Conservation (phyloP, 2,888 invertebrate species). For the Amphiduros pacificus region DNA sequence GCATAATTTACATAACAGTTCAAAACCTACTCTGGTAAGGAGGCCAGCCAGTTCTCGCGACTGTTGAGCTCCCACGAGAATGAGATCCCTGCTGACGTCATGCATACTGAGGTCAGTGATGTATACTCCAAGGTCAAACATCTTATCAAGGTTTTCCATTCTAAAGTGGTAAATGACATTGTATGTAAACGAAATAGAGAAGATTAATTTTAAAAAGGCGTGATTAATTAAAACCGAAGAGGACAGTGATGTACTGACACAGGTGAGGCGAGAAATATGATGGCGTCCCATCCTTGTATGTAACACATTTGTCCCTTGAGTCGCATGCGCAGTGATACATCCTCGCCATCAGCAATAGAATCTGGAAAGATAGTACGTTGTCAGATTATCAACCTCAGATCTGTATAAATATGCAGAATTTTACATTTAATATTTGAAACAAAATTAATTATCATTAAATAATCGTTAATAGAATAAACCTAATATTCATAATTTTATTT, state of each 20-base stretch:
- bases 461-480: too few species aligned
- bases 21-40: conserved; percentile 68
- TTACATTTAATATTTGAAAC: too few species aligned
- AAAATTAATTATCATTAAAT: too few species aligned
- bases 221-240: not conserved
- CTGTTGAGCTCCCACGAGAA: conserved; percentile 95
- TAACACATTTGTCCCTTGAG: conserved; percentile 97
- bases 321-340: conserved; percentile 60
- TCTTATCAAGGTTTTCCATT: conserved; percentile 89
- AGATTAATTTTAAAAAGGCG: too few species aligned
- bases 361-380: too few species aligned
- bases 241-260: conserved; percentile 70
- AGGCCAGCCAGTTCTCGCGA: conserved; percentile 94
- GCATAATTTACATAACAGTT: not conserved
- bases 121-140: conserved; percentile 89
- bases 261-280: conserved; percentile 94
- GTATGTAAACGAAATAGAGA: too few species aligned
- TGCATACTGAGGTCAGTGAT: conserved; percentile 98
- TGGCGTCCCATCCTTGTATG: conserved; percentile 96
- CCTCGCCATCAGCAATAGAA: conserved; percentile 29
- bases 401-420: too few species aligned
- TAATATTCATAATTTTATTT: too few species aligned
- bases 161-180: too few species aligned
- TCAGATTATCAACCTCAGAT: too few species aligned
- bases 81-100: conserved; percentile 94